A percentile compares a stretch with the other conserved stretches of the same genome.
Evolutionary conservation across 1,140 invertebrate genomes (phyloP).

Genomic region (Leptopilina boulardi): DNA sequence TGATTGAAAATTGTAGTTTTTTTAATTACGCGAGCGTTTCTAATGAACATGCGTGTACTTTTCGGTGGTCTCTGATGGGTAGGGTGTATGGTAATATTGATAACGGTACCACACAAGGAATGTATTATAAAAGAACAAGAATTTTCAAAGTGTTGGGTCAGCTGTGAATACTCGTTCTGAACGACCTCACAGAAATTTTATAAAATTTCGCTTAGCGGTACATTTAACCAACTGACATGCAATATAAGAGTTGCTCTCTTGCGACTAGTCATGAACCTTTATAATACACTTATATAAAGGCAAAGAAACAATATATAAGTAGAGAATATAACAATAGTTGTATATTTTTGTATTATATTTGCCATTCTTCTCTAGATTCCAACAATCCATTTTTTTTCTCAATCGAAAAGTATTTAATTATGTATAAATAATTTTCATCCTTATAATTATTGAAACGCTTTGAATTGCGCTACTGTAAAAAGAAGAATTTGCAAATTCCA

Average conservation of each 20-base stretch:
- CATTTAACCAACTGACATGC: slow-evolving; percentile 25
- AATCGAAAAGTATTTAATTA: too few relatives aligned
- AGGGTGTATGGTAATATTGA: slow-evolving; percentile 17
- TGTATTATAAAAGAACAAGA: slow-evolving; percentile 13
- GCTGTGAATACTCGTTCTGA: slow-evolving; percentile 27
- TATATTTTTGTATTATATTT: too few relatives aligned
- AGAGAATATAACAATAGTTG: background rate
- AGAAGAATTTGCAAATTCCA: slow-evolving; percentile 15
- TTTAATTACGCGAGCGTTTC: slow-evolving; percentile 5
- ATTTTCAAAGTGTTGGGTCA: slow-evolving; percentile 30
- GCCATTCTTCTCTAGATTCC: too few relatives aligned
- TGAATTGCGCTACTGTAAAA: background rate
- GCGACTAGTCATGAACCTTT: slow-evolving; percentile 6
- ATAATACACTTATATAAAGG: slow-evolving; percentile 16
- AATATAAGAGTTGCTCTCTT: slow-evolving; percentile 7
- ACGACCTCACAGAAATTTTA: slow-evolving; percentile 32
- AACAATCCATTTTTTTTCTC: too few relatives aligned
- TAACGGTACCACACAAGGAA: slow-evolving; percentile 19
- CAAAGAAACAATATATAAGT: background rate
- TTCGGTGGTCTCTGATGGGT: background rate
- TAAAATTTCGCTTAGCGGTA: slow-evolving; percentile 33
- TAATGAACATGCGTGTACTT: background rate
- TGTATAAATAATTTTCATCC: background rate
- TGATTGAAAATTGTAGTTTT: background rate
- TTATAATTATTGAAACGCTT: background rate